Evolutionary conservation across 2,113 vertebrate genomes (phyloP).

Genomic region (Prietella phreatophila): DNA sequence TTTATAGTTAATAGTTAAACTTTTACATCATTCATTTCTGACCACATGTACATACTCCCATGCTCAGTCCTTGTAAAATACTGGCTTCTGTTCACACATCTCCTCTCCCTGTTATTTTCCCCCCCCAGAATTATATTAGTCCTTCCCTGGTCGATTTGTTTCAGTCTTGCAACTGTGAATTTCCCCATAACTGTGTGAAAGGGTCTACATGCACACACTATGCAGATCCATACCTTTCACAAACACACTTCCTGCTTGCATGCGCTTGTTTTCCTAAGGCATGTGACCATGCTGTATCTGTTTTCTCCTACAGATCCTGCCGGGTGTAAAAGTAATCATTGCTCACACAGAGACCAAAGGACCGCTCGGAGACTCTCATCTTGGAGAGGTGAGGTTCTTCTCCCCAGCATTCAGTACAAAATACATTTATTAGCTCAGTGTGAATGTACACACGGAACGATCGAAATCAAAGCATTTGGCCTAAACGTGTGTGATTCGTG

Average conservation of each 20-base stretch:
- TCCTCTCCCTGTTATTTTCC: not conserved
- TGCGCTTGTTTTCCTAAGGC: not conserved
- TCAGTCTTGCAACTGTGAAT: not conserved
- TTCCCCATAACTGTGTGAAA: not conserved
- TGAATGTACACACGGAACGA: not conserved
- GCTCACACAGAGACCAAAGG: constrained; percentile 95
- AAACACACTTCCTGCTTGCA: not conserved
- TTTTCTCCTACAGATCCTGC: constrained; percentile 80
- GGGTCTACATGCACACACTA: not conserved
- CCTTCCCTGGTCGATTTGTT: not conserved
- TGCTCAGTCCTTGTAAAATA: not conserved
- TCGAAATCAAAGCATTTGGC: not conserved
- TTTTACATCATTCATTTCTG: not conserved
- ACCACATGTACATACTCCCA: not conserved
- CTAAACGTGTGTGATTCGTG: not conserved
- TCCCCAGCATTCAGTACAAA: not conserved
- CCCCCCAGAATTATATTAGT: not conserved
- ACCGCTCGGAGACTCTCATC: constrained; percentile 90
- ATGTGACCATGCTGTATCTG: constrained; percentile 19
- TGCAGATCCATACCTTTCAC: not conserved
- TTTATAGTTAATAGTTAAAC: not conserved
- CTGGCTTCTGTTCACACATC: not conserved
- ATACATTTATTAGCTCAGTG: not conserved
- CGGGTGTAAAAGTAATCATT: constrained; percentile 93
- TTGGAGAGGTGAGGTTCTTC: constrained; percentile 83